phyloP scores from a whole-genome alignment of 2,888 invertebrate genomes.

The Rotaria macrura region DNA sequence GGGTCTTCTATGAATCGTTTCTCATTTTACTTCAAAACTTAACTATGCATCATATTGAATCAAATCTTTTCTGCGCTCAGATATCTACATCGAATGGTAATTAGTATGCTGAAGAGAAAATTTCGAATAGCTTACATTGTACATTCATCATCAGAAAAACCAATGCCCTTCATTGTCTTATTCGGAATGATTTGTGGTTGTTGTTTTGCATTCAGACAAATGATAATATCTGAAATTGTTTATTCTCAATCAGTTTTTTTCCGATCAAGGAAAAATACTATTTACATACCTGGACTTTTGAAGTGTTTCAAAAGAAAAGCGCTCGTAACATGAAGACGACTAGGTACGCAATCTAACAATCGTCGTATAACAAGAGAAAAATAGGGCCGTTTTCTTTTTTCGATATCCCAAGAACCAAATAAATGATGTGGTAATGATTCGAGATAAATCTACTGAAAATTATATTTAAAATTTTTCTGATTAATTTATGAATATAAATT shows the following conservation, averaged over 20 bases:
- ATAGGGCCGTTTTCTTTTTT: not conserved
- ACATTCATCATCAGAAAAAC: not conserved
- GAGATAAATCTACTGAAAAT: not conserved
- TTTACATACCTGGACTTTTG: not conserved
- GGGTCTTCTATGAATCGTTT: too few species aligned
- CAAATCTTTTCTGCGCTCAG: too few species aligned
- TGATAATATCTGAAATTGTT: not conserved
- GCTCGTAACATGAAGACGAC: not conserved
- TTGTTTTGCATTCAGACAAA: not conserved
- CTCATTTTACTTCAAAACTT: too few species aligned
- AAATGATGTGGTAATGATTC: not conserved
- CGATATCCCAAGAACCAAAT: not conserved
- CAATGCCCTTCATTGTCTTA: not conserved
- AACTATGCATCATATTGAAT: too few species aligned
- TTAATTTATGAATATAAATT: not conserved
- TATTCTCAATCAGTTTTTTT: too few species aligned
- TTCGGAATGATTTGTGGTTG: not conserved
- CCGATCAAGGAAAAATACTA: too few species aligned
- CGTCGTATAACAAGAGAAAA: not conserved
- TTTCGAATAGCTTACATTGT: not conserved
- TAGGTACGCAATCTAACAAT: not conserved
- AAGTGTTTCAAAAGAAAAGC: slow-evolving; percentile 5
- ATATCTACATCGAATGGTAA: too few species aligned
- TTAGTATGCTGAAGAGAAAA: too few species aligned
- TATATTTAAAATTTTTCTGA: not conserved